These are phyloP conservation scores for Trichonephila inaurata DNA, from an alignment of 1,140 invertebrate species.

Conservation along the genomic window DNA sequence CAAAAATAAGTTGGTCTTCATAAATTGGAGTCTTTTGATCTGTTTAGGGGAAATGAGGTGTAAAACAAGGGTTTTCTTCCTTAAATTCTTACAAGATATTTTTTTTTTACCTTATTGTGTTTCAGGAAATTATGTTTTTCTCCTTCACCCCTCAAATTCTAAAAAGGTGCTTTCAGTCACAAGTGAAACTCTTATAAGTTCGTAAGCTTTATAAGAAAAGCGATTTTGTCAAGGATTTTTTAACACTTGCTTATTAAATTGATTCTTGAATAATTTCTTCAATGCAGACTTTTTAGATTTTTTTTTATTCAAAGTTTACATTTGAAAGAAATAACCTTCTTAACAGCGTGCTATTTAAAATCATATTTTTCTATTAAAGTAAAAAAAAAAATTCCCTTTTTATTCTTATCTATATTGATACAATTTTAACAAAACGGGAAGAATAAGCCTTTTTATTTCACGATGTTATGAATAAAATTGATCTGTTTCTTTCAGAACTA, in stretches of 20 bases:
- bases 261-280: slow-evolving; percentile 4
- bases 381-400: no score
- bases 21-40: slow-evolving; percentile 73
- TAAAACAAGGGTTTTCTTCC: slow-evolving; percentile 47
- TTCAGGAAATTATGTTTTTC: slow-evolving; percentile 46
- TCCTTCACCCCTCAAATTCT: slow-evolving; percentile 1
- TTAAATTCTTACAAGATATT: slow-evolving; percentile 13
- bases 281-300: not conserved
- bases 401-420: no score
- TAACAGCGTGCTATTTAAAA: not conserved
- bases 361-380: not conserved
- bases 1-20: slow-evolving; percentile 72
- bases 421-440: no score
- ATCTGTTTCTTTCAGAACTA: no score
- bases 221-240: not conserved
- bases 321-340: not conserved
- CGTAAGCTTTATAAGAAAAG: not conserved
- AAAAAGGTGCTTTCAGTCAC: slow-evolving; percentile 29
- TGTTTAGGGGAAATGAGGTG: slow-evolving; percentile 61
- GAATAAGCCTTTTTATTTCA: no score
- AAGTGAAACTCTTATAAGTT: slow-evolving; percentile 33
- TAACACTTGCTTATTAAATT: not conserved
- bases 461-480: no score
- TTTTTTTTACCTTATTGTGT: slow-evolving; percentile 38
- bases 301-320: not conserved